phyloP scores from a whole-genome alignment of 2,888 invertebrate genomes.

The Ferdinandea cuprea region DNA sequence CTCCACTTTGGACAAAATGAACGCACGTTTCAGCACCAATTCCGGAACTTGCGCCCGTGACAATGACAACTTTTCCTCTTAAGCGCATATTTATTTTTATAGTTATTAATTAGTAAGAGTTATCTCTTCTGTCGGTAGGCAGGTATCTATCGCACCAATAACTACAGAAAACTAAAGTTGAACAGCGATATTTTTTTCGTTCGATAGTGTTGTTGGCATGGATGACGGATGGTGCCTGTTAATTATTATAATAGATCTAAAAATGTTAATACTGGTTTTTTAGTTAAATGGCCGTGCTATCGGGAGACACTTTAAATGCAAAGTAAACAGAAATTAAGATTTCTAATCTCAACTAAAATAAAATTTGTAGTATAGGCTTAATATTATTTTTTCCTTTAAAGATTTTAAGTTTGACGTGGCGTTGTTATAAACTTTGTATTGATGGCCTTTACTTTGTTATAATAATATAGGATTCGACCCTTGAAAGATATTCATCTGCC shows the following conservation, averaged over 20 bases:
- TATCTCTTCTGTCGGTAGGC: too few species aligned
- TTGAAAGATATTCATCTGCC: too few species aligned
- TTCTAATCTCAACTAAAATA: too few species aligned
- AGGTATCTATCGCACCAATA: background rate
- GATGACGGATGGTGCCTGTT: background rate
- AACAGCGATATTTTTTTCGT: background rate
- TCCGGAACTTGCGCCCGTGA: slow-evolving; percentile 61
- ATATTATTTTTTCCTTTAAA: too few species aligned
- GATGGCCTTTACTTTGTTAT: too few species aligned
- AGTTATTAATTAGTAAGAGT: background rate
- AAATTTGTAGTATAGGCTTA: too few species aligned
- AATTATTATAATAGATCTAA: background rate
- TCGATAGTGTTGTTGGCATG: background rate
- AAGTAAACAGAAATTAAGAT: too few species aligned
- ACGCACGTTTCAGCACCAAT: slow-evolving; percentile 56
- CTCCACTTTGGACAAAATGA: slow-evolving; percentile 39
- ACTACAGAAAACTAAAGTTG: background rate
- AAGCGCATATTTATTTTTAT: slow-evolving; percentile 19
- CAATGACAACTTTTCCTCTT: slow-evolving; percentile 46
- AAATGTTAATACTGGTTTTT: background rate
- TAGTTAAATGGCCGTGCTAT: too few species aligned
- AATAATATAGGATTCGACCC: too few species aligned
- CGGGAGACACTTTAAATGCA: too few species aligned
- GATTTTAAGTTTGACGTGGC: too few species aligned
- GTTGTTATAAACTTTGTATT: too few species aligned